These are phyloP conservation scores for Eremophila alpestris DNA, from an alignment of 2,797 vertebrate species.

Conservation along the genomic window DNA sequence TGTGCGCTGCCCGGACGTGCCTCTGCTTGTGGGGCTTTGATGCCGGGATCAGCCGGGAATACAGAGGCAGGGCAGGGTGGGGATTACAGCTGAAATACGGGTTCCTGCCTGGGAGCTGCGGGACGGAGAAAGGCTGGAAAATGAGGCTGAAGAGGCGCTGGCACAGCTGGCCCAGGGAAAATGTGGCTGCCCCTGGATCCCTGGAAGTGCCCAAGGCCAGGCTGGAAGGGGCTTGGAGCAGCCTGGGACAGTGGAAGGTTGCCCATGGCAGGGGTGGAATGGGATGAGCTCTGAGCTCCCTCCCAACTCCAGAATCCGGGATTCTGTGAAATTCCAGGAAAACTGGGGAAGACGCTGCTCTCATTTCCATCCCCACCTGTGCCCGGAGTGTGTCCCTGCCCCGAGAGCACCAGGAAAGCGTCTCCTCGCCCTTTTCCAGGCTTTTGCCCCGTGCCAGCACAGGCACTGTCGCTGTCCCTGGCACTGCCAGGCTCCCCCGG, in stretches of 20 bases:
- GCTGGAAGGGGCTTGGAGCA: neutral
- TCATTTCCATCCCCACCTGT: neutral
- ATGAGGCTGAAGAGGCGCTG: neutral
- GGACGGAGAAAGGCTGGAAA: neutral
- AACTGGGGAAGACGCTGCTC: no score
- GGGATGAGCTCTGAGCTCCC: neutral
- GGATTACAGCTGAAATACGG: neutral
- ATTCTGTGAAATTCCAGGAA: neutral
- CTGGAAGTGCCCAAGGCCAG: neutral
- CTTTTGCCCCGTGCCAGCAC: accelerated
- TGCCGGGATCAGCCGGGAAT: neutral
- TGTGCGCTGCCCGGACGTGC: neutral
- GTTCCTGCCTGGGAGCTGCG: neutral
- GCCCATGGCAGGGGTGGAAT: neutral
- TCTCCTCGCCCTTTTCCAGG: neutral
- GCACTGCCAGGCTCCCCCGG: neutral
- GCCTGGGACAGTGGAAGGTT: accelerated
- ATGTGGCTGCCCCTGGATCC: neutral
- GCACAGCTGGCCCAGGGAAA: no score
- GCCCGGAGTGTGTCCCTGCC: neutral
- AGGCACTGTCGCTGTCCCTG: neutral
- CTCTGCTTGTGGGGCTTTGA: neutral
- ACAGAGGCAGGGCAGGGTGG: neutral
- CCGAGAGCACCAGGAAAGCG: accelerated
- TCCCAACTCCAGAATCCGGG: neutral